Base-by-base conservation (phyloP, 2,888 invertebrate genomes). In the Chaetogeoica ovagalla region DNA sequence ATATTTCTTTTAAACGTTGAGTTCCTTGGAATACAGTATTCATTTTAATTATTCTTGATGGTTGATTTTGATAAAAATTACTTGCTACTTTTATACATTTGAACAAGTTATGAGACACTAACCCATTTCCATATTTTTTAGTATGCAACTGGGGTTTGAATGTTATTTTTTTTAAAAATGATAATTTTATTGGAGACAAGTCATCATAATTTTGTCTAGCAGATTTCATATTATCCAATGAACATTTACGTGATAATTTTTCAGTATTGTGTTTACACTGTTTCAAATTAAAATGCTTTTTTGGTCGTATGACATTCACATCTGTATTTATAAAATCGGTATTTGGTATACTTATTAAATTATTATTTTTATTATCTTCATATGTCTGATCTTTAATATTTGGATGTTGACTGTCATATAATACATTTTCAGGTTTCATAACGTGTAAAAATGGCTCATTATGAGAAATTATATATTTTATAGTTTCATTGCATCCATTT, bases 381-480 rank as follows among this genome's bases (percentile, higher is more conserved):
- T 39, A 17, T 7, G 75, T 17, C 30, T 79, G 77, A 55, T 79
- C 77, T 15, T 63, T 17, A 23, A 63, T 55, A 23, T 63, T 63
- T 15, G 77, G 77, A 70, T 79, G 39, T 55, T 43, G 62, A 39
- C 39, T 55, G 13, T 79, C 77, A 63, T 79, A 79, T 8, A 39
- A 23, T 19, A 70, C 21, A 17, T 79, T 79, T 79, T 79, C 70
- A 17, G 70, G 77, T 7, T 6, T 13, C 70, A 63, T 79, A 52
- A 63, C 13, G 39, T 6, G 13, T 30, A 13, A 59, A 48, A n/a
- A 2, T 2, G 48, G 11, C 3, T 48, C 15, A 11, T 48, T 48
- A 48, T 48, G 13, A 48, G 48, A 48, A 0, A 48, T 48, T 48
- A 48, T 13, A 13, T 48, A 1, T 48, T 48, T 0, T 15, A 11